phyloP scores from a whole-genome alignment of 1,140 invertebrate species.

The Drosophila punjabiensis region DNA sequence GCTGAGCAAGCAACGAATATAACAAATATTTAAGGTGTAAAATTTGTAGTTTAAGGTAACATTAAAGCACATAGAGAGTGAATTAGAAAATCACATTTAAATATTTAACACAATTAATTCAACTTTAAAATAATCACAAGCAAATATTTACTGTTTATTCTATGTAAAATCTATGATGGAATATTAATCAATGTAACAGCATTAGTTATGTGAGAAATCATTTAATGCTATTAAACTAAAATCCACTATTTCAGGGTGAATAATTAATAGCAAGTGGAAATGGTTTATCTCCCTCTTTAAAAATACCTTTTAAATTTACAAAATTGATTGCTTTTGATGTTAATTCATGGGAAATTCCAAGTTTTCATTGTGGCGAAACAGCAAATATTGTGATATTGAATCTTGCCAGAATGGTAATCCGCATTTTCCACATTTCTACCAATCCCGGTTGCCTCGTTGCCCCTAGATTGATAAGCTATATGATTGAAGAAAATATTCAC shows the following conservation, averaged over 20 bases:
- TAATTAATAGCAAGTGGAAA: neutral
- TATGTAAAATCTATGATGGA: neutral
- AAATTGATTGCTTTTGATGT: neutral
- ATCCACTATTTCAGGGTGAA: too few relatives aligned
- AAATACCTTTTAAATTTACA: constrained; percentile 1
- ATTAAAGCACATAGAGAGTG: neutral
- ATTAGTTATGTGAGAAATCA: neutral
- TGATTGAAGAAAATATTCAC: constrained; percentile 45
- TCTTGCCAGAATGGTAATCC: constrained; percentile 19
- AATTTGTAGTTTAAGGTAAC: neutral
- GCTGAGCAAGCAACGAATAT: neutral
- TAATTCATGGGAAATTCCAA: neutral
- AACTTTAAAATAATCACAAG: neutral
- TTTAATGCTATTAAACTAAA: neutral
- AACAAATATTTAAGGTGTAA: neutral
- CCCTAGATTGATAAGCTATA: neutral
- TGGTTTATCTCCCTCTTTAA: neutral
- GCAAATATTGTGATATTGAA: constrained; percentile 10
- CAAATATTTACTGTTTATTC: neutral
- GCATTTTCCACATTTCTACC: constrained; percentile 2
- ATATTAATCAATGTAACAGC: neutral
- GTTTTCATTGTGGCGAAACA: constrained; percentile 2
- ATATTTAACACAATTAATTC: neutral
- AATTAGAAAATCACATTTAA: neutral
- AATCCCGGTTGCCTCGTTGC: neutral